These are phyloP conservation scores for Magallana angulata DNA, from an alignment of 1,140 invertebrate genomes.

Conservation along the genomic window DNA sequence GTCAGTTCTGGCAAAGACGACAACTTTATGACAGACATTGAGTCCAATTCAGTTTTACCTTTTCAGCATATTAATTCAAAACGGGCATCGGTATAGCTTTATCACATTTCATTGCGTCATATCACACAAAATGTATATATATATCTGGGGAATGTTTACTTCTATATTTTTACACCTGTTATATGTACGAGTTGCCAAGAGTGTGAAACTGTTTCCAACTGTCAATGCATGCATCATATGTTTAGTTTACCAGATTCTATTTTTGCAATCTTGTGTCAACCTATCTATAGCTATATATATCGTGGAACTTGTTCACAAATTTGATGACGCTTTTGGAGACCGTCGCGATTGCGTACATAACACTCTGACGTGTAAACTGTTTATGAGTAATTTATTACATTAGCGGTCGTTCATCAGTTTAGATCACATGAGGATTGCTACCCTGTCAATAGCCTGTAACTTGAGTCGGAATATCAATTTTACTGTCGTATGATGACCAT, in stretches of 20 bases:
- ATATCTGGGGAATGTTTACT: background rate
- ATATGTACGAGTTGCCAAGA: background rate
- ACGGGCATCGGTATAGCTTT: constrained; percentile 57
- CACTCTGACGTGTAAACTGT: constrained; percentile 10
- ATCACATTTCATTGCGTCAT: constrained; percentile 39
- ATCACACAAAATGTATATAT: background rate
- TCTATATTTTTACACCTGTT: constrained; percentile 31
- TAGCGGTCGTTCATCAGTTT: background rate
- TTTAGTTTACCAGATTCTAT: constrained; percentile 16
- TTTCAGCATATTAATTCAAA: constrained; percentile 60
- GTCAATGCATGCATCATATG: background rate
- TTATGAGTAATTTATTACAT: background rate
- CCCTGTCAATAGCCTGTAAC: background rate
- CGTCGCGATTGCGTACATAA: background rate
- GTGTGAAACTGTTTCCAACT: constrained; percentile 15
- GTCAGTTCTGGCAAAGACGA: constrained; percentile 69
- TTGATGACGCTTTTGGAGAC: constrained; percentile 10
- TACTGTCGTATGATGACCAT: background rate
- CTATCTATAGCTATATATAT: background rate
- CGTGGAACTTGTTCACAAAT: background rate
- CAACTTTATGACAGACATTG: constrained; percentile 53
- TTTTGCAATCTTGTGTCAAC: constrained; percentile 14
- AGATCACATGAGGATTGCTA: constrained; percentile 2
- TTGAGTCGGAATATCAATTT: constrained; percentile 1
- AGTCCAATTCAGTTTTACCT: constrained; percentile 59